These are phyloP conservation scores for Tetropium fuscum DNA, from an alignment of 2,888 invertebrate species.

Conservation along the genomic window DNA sequence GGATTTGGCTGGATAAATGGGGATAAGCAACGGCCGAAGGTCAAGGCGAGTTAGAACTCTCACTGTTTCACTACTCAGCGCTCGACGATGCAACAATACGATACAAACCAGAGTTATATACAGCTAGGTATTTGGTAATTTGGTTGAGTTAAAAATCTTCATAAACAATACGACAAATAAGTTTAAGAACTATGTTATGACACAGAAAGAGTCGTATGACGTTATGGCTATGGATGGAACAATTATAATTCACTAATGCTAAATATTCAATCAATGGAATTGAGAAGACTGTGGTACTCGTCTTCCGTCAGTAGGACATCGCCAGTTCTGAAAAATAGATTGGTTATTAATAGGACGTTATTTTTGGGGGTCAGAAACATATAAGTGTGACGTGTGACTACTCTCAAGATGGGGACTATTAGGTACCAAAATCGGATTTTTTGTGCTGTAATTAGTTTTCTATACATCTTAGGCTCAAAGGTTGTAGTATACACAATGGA, in stretches of 20 bases:
- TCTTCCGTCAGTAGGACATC: slow-evolving; percentile 56
- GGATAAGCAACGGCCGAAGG: no score
- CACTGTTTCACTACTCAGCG: no score
- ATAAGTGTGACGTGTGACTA: no score
- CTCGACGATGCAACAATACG: slow-evolving; percentile 3
- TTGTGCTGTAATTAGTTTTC: no score
- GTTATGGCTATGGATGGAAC: slow-evolving; percentile 42
- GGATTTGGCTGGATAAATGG: no score
- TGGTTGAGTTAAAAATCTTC: slow-evolving; percentile 15
- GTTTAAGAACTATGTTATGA: slow-evolving; percentile 18
- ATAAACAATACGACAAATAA: slow-evolving; percentile 22
- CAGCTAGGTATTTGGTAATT: slow-evolving; percentile 41
- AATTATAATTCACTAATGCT: slow-evolving; percentile 42
- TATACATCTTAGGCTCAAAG: no score
- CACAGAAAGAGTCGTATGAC: slow-evolving; percentile 21
- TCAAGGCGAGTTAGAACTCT: no score
- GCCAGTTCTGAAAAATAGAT: slow-evolving; percentile 48
- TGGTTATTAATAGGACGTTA: no score
- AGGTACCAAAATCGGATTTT: no score
- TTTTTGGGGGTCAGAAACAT: no score
- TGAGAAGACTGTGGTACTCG: slow-evolving; percentile 57
- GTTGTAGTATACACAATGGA: no score
- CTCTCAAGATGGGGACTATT: no score
- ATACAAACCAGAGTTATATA: slow-evolving; percentile 26
- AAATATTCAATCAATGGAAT: slow-evolving; percentile 49